Evolutionary conservation across 2,113 vertebrate genomes (phyloP), one percentile per base, ranked within the genome.

Genomic region (Indicator indicator): DNA sequence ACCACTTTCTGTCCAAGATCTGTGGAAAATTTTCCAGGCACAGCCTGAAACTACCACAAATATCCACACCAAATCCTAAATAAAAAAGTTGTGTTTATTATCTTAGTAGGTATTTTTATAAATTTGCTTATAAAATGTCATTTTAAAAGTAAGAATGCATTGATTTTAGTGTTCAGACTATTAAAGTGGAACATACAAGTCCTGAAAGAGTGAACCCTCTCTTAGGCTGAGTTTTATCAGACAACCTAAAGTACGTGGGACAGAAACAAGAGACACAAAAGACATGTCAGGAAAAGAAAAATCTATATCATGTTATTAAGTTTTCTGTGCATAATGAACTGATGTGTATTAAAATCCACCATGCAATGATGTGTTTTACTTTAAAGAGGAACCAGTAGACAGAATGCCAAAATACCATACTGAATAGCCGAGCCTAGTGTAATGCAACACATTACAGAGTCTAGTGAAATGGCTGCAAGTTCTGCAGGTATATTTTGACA

Each of bases 401-500:
- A 58, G 30, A 59, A 44, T 59, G 88, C 82, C 90, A 91, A 96
- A 93, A 96, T 89, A 77, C 69, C 76, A 83, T 64, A 52, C 79
- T 56, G 72, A 77, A 80, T 56, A 93, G 56, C 75, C 88, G 88
- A 96, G 86, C 60, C 68, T 55, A 55, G 27, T 7, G 44, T 65
- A 93, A 76, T 11, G 32, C 60, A 74, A 48, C 50, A 16, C 1
- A 1, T 48, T 78, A 90, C 86, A 63, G 83, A 55, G 33, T 23
- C 62, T 83, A 23, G 21, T 59, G 68, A 72, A 83, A 94, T 44
- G 59, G 19, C 85, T 38, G 9, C 24, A 73, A n/a, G 59, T 59
- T 89, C 67, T 32, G 19, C 52, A 78, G 40, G 28, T 63, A 63
- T 23, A 21, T 63, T 80, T 38, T 69, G n/a, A 88, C 60, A 83